Evolutionary conservation across 2,797 vertebrate genomes (phyloP), one percentile per base, ranked within the genome.

Genomic region (Vultur gryphus): DNA sequence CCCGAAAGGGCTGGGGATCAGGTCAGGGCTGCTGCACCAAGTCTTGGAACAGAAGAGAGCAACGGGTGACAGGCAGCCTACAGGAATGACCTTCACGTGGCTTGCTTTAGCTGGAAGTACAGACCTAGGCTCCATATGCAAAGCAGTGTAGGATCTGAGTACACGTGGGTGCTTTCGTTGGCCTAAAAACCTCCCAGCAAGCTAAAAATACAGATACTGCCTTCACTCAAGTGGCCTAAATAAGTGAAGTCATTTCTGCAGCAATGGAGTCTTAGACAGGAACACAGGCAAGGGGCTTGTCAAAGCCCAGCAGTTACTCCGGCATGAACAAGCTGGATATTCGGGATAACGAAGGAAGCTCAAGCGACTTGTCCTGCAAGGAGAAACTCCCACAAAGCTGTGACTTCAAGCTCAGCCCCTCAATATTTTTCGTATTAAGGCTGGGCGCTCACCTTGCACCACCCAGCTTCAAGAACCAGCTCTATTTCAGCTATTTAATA

Each of bases 81-180:
- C 33, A 17, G 37, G 37, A 71, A 64, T 1, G 8, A 23, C 28
- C 17, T 28, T 16, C 58, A 21, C 4, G 5, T 39, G 2, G 35
- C 37, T 28, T 43, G 15, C 16, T 37, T 62, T 21, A 49, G 35
- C 80, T 58, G 44, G 13, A 58, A 64, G 39, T 3, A 14, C 58
- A 71, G 39, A 73, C 6, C 25, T 9, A 18, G 35, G 59, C 65
- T 79, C 66, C 5, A 2, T 2, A 24, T 2, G 2, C 41, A 25
- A 19, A 70, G 9, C 29, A 0, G 10, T 1, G 25, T 3, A 26
- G 31, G 21, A 13, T n/a, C 26, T 6, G 4, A 62, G 16, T 6
- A 14, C 19, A 39, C 7, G 0, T 0, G 15, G 41, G n/a, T 18
- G 24, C 58, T 39, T 35, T 35, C 7, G 6, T 46, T n/a, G 35